Conservation (phyloP, 2,797 vertebrate species). For the Hephaestus fuliginosus region DNA sequence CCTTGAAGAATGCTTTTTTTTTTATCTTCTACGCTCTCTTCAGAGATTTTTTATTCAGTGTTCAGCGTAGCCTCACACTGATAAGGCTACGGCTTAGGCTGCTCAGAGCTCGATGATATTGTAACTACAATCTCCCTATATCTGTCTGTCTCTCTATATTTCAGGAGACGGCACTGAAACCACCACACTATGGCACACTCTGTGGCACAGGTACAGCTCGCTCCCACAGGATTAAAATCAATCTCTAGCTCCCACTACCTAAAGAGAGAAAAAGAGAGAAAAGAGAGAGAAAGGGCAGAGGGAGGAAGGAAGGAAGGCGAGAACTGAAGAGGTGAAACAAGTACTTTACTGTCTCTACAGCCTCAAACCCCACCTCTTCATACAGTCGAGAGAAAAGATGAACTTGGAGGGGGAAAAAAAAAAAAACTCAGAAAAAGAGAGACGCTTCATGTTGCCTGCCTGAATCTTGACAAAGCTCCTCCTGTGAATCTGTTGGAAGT, state of each 20-base stretch:
- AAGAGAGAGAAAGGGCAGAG: slow-evolving; percentile 73
- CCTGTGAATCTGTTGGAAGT: slow-evolving; percentile 81
- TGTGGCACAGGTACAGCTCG: slow-evolving; percentile 92
- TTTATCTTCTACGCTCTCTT: slow-evolving; percentile 65
- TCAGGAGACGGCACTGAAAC: slow-evolving; percentile 93
- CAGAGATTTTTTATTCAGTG: slow-evolving; percentile 79
- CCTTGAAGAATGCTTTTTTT: slow-evolving; percentile 87
- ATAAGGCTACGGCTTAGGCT: slow-evolving; percentile 86
- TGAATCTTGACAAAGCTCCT: slow-evolving; percentile 84
- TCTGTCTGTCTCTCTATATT: slow-evolving; percentile 94
- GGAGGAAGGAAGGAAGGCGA: slow-evolving; percentile 84
- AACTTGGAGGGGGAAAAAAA: slow-evolving; percentile 54
- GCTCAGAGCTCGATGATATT: slow-evolving; percentile 88
- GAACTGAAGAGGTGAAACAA: slow-evolving; percentile 88
- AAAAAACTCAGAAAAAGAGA: slow-evolving; percentile 62
- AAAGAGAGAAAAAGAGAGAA: slow-evolving; percentile 77
- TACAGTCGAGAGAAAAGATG: slow-evolving; percentile 71
- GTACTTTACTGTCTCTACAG: slow-evolving; percentile 87
- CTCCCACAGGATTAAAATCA: slow-evolving; percentile 94
- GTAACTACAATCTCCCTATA: slow-evolving; percentile 92
- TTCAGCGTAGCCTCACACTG: slow-evolving; percentile 80
- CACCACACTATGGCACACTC: slow-evolving; percentile 93
- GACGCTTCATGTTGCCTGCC: slow-evolving; percentile 81
- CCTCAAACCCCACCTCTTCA: slow-evolving; percentile 86
- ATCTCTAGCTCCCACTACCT: slow-evolving; percentile 90